These are phyloP conservation scores for Teinopalpus imperialis DNA, from an alignment of 2,888 invertebrate species.

Conservation along the genomic window DNA sequence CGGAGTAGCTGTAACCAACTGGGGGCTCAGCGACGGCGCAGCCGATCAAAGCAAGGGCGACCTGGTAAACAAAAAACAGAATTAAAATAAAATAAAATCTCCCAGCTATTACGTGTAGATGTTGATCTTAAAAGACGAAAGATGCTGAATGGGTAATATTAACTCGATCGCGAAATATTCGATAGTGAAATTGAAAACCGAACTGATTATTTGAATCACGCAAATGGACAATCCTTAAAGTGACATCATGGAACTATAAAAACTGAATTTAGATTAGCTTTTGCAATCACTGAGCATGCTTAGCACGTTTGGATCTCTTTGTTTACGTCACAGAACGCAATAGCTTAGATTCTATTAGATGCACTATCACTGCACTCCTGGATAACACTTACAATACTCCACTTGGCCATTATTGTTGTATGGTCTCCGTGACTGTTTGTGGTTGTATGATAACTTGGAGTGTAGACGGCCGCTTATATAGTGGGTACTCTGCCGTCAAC, in stretches of 20 bases:
- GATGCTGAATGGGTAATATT: too few species aligned
- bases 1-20: constrained; percentile 84
- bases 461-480: constrained; percentile 62
- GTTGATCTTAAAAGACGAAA: too few species aligned
- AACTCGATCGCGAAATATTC: too few species aligned
- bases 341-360: constrained; percentile 21
- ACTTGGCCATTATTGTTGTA: constrained; percentile 68
- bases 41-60: constrained; percentile 89
- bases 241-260: constrained; percentile 5
- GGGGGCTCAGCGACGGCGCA: constrained; percentile 90
- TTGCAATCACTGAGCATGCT: constrained; percentile 7
- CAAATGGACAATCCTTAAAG: too few species aligned
- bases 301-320: too few species aligned
- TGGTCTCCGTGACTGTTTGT: constrained; percentile 50
- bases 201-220: too few species aligned
- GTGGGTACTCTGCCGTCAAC: constrained; percentile 61
- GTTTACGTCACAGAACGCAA: too few species aligned
- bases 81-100: too few species aligned
- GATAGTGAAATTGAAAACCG: too few species aligned
- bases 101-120: too few species aligned
- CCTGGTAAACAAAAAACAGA: constrained; percentile 45
- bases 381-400: constrained; percentile 70
- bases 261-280: background rate
- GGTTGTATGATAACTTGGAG: constrained; percentile 60
- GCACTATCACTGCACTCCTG: constrained; percentile 65